phyloP scores from a whole-genome alignment of 1,140 invertebrate genomes.

The Bursaphelenchus mucronatus region DNA sequence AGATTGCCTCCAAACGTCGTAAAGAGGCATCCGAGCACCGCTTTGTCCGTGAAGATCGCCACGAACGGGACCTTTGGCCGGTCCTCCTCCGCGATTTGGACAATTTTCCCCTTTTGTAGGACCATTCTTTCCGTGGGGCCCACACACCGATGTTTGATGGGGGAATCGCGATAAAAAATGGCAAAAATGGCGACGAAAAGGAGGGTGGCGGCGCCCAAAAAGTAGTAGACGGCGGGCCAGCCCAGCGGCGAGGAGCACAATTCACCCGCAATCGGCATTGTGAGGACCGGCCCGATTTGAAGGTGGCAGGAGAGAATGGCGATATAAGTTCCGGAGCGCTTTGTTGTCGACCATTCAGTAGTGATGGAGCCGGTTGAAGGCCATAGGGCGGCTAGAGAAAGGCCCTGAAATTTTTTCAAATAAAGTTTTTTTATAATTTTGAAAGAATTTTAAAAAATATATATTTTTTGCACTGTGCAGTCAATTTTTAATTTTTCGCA shows the following conservation, averaged over 20 bases:
- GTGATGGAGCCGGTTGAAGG: conserved; percentile 48
- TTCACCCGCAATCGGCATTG: conserved; percentile 46
- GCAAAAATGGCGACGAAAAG: conserved; percentile 34
- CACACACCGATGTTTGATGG: conserved; percentile 32
- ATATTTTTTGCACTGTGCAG: no score
- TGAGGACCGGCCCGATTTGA: conserved; percentile 47
- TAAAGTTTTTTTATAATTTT: conserved; percentile 8
- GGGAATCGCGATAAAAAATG: conserved; percentile 40
- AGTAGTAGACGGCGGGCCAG: conserved; percentile 49
- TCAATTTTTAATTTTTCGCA: no score
- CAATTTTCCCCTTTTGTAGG: conserved; percentile 4
- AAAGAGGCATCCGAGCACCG: conserved; percentile 30
- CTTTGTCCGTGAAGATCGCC: conserved; percentile 24
- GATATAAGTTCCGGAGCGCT: conserved; percentile 44
- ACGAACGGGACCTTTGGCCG: conserved; percentile 17
- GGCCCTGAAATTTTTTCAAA: conserved; percentile 40
- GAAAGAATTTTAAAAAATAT: no score
- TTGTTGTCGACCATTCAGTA: conserved; percentile 46
- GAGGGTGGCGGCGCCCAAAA: conserved; percentile 37
- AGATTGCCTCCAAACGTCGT: conserved; percentile 25
- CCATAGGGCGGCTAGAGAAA: conserved; percentile 46
- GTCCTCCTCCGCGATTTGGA: not conserved
- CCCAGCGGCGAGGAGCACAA: conserved; percentile 38
- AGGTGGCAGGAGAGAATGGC: conserved; percentile 49
- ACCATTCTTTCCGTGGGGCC: conserved; percentile 17